phyloP scores from a whole-genome alignment of 1,140 invertebrate species.

The Cherax quadricarinatus region DNA sequence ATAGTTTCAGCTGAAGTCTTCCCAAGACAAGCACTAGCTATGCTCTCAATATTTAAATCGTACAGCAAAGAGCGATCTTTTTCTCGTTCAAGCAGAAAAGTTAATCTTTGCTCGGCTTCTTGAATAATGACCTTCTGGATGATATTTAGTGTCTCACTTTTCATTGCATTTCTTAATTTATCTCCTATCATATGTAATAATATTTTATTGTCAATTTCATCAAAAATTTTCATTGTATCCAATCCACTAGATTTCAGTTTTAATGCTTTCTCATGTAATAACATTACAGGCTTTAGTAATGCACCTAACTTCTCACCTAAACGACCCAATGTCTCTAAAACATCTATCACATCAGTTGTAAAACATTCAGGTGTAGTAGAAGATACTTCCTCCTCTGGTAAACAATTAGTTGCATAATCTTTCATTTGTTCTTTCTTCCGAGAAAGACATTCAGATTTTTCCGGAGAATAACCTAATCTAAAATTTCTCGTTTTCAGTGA shows the following conservation, averaged over 20 bases:
- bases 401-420: neutral
- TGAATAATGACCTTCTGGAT: slow-evolving; percentile 41
- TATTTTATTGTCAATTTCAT: slow-evolving; percentile 28
- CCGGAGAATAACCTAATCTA: neutral
- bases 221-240: slow-evolving; percentile 18
- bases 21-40: slow-evolving; percentile 23
- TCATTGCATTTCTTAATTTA: slow-evolving; percentile 5
- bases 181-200: slow-evolving; percentile 20
- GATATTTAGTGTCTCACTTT: neutral
- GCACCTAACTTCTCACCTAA: slow-evolving; percentile 32
- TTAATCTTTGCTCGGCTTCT: slow-evolving; percentile 22
- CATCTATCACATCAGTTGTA: slow-evolving; percentile 28
- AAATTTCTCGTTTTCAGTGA: neutral
- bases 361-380: neutral
- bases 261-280: neutral
- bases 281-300: neutral
- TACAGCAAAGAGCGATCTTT: neutral
- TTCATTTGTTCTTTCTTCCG: neutral
- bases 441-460: neutral
- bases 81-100: neutral
- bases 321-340: slow-evolving; percentile 19
- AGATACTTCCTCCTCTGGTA: slow-evolving; percentile 11
- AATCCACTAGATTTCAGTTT: slow-evolving; percentile 9
- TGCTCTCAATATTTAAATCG: neutral
- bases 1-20: neutral